Evolutionary conservation across 2,888 invertebrate genomes (phyloP).

Genomic region (Hemistola chrysoprasaria): DNA sequence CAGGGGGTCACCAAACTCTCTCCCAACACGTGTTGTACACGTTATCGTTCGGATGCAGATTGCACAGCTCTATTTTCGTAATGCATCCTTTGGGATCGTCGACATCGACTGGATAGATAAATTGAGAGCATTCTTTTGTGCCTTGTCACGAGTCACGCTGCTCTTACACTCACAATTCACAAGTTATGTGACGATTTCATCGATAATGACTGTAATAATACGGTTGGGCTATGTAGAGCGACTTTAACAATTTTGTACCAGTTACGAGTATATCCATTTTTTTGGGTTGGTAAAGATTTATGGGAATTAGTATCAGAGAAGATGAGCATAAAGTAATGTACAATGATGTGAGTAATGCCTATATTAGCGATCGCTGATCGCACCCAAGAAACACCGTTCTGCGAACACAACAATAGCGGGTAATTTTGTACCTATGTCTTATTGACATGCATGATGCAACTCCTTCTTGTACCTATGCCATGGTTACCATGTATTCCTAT

Average conservation of each 20-base stretch:
- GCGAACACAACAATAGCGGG: conserved; percentile 76
- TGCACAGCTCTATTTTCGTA: conserved; percentile 43
- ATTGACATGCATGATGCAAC: conserved; percentile 77
- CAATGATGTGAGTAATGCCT: conserved; percentile 63
- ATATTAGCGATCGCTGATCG: conserved; percentile 66
- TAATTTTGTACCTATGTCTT: conserved; percentile 61
- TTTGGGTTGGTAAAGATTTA: conserved; percentile 45
- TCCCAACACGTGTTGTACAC: conserved; percentile 49
- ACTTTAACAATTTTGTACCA: conserved; percentile 42
- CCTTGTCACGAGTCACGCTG: conserved; percentile 27
- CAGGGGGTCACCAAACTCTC: conserved; percentile 57
- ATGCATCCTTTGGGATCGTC: conserved; percentile 34
- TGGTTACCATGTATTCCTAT: conserved; percentile 45
- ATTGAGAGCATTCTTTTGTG: conserved; percentile 25
- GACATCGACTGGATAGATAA: conserved; percentile 21
- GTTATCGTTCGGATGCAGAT: conserved; percentile 47
- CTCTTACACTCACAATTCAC: conserved; percentile 30
- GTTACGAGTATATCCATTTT: conserved; percentile 47
- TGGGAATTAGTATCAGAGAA: conserved; percentile 52
- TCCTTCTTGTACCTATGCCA: conserved; percentile 51
- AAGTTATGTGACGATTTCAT: conserved; percentile 45
- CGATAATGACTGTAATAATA: conserved; percentile 29
- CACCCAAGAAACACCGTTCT: conserved; percentile 61
- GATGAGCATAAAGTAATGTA: conserved; percentile 40
- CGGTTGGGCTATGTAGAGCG: conserved; percentile 28